phyloP scores from a whole-genome alignment of 2,888 invertebrate genomes.

The Mythimna albipuncta region DNA sequence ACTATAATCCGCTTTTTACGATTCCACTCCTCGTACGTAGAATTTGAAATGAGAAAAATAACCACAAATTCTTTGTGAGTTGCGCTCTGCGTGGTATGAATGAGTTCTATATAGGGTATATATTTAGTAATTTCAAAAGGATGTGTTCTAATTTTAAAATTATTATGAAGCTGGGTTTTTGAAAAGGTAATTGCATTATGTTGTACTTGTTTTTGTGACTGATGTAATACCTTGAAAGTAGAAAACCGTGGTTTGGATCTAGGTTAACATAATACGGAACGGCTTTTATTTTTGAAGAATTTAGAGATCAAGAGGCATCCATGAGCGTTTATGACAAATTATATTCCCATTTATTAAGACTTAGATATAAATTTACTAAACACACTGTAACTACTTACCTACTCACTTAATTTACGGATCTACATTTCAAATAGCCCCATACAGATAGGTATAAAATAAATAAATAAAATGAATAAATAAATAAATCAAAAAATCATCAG shows the following conservation, averaged over 20 bases:
- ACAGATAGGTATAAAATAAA: too few species aligned
- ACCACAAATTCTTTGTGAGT: slow-evolving; percentile 85
- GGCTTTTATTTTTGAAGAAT: too few species aligned
- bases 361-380: too few species aligned
- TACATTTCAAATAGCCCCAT: too few species aligned
- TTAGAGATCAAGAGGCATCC: too few species aligned
- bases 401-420: too few species aligned
- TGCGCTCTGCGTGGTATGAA: slow-evolving; percentile 81
- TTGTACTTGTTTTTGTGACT: slow-evolving; percentile 11
- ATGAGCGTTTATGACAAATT: too few species aligned
- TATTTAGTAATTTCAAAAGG: slow-evolving; percentile 55
- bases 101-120: slow-evolving; percentile 74
- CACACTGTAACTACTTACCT: too few species aligned
- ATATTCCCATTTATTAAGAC: too few species aligned
- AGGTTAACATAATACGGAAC: neutral
- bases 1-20: slow-evolving; percentile 90
- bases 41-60: slow-evolving; percentile 90
- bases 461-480: too few species aligned
- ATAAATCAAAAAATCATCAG: too few species aligned
- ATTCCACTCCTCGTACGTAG: slow-evolving; percentile 86
- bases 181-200: slow-evolving; percentile 11
- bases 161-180: slow-evolving; percentile 28
- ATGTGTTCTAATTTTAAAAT: slow-evolving; percentile 51
- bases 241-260: slow-evolving; percentile 7
- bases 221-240: neutral